phyloP scores from a whole-genome alignment of 1,140 invertebrate genomes.

The Palaemon carinicauda region DNA sequence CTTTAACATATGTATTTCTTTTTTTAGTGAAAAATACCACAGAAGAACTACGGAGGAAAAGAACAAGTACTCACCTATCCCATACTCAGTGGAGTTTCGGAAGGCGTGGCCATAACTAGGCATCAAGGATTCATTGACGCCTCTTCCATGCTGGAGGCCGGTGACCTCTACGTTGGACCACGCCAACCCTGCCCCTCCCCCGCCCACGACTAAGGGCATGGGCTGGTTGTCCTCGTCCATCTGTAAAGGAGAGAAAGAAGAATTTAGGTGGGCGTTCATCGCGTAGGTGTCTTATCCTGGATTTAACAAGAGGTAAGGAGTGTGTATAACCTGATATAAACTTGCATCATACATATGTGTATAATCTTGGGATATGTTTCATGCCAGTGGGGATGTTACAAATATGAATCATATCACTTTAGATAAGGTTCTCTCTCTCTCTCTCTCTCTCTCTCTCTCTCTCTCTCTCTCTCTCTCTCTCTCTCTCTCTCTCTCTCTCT shows the following conservation, averaged over 20 bases:
- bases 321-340: too few species aligned
- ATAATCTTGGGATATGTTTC: too few species aligned
- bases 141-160: neutral
- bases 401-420: too few species aligned
- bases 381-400: too few species aligned
- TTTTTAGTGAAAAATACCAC: neutral
- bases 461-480: too few species aligned
- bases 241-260: neutral
- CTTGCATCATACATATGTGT: too few species aligned
- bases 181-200: constrained; percentile 15
- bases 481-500: too few species aligned
- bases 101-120: constrained; percentile 26
- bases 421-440: too few species aligned
- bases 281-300: too few species aligned
- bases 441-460: too few species aligned
- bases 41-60: neutral
- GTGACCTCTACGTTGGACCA: neutral
- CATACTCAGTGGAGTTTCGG: neutral
- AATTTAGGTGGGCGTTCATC: too few species aligned
- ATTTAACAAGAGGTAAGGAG: too few species aligned
- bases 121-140: neutral
- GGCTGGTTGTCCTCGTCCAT: constrained; percentile 9
- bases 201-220: constrained; percentile 24
- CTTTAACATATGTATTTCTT: neutral
- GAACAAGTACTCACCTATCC: neutral